A percentile compares a stretch with the other conserved stretches of the same genome.
Evolutionary conservation across 2,797 vertebrate genomes (phyloP).

Genomic region (Chaetophractus vellerosus): DNA sequence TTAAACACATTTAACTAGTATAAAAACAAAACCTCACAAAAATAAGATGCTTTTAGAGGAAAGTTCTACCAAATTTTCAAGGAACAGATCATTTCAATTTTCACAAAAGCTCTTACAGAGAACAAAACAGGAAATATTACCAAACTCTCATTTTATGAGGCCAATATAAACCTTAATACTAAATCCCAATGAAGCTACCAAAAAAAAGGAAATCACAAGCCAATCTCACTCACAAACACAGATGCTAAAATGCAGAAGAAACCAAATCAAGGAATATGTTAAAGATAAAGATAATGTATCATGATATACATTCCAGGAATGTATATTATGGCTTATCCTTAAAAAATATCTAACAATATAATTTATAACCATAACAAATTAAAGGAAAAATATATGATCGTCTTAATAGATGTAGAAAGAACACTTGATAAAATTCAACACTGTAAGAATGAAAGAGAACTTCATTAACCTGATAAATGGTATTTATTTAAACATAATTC

Average conservation of each 20-base stretch:
- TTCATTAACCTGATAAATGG: neutral
- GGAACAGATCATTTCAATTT: slow-evolving; percentile 6
- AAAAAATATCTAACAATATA: slow-evolving; percentile 7
- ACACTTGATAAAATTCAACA: slow-evolving; percentile 15
- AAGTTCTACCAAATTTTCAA: too few relatives aligned
- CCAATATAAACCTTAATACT: slow-evolving; percentile 32
- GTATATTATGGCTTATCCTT: neutral
- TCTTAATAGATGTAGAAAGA: slow-evolving; percentile 36
- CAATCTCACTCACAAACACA: neutral
- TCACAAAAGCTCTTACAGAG: neutral
- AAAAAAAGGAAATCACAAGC: slow-evolving; percentile 21
- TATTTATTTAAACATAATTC: slow-evolving; percentile 11
- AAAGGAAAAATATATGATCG: slow-evolving; percentile 2
- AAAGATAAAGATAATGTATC: neutral
- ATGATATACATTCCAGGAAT: neutral
- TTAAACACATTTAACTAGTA: slow-evolving; percentile 25
- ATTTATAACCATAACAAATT: neutral
- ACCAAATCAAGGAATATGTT: neutral
- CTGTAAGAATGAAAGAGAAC: slow-evolving; percentile 15
- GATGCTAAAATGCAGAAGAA: slow-evolving; percentile 56
- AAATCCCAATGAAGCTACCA: neutral
- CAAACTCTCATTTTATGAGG: neutral
- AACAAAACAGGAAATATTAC: neutral
- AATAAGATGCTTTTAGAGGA: neutral
- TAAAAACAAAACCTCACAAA: slow-evolving; percentile 12